These are phyloP conservation scores for Fukomys damarensis DNA, from an alignment of 2,113 vertebrate species.

Conservation along the genomic window DNA sequence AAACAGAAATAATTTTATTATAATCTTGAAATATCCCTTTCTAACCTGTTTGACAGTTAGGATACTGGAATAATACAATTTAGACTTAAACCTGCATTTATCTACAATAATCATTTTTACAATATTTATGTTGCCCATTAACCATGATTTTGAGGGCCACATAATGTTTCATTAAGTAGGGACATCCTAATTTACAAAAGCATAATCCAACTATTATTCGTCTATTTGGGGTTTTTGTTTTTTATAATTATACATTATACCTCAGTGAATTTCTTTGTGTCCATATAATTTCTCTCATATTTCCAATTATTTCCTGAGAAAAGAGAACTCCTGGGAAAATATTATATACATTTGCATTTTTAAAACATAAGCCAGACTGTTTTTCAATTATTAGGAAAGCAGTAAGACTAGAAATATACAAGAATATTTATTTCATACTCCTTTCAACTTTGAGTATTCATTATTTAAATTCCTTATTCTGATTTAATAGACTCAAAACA, in stretches of 20 bases:
- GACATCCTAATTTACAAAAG: neutral
- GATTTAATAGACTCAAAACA: neutral
- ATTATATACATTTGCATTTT: constrained; percentile 26
- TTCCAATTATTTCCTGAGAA: constrained; percentile 41
- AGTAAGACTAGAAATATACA: neutral
- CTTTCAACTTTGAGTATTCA: constrained; percentile 6
- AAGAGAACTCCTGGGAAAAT: neutral
- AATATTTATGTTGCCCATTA: neutral
- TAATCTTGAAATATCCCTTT: neutral
- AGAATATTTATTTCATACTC: neutral
- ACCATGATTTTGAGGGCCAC: neutral
- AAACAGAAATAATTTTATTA: neutral
- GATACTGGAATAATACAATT: neutral
- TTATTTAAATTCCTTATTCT: constrained; percentile 7
- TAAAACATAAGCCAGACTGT: neutral
- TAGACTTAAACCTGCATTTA: neutral
- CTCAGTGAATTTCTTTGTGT: neutral
- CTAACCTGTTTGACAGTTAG: neutral
- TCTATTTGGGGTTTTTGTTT: neutral
- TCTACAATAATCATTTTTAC: neutral
- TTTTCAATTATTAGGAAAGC: constrained; percentile 25
- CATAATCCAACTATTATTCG: neutral
- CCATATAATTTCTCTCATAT: neutral
- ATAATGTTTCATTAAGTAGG: neutral
- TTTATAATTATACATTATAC: neutral